Percentiles rank a stretch among this genome's conserved stretches.
Evolutionary conservation across 1,140 invertebrate genomes (phyloP).

Genomic region (Caenorhabditis latens): DNA sequence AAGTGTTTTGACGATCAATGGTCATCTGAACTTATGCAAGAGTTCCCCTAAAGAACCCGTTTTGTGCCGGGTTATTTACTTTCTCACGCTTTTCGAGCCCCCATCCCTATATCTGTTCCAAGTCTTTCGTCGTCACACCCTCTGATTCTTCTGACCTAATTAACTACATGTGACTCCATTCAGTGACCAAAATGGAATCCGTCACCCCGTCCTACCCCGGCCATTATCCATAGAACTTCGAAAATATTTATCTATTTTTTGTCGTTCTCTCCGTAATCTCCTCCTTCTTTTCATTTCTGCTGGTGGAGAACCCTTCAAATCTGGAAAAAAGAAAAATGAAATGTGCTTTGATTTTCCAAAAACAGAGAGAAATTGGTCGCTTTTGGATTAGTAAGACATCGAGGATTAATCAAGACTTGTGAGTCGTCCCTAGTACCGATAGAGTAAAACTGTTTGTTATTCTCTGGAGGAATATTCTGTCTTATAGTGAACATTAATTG

Average conservation of each 20-base stretch:
- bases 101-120: not conserved
- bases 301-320: not conserved
- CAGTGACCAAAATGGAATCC: not conserved
- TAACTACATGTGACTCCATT: not conserved
- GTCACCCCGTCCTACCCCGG: not conserved
- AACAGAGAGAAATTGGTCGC: not conserved
- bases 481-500: not conserved
- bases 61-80: slow-evolving; percentile 17
- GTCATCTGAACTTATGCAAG: slow-evolving; percentile 42
- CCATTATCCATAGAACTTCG: not conserved
- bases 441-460: slow-evolving; percentile 41
- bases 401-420: slow-evolving; percentile 8
- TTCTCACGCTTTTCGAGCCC: not conserved
- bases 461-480: too few relatives aligned
- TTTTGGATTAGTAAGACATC: slow-evolving; percentile 16
- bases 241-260: not conserved
- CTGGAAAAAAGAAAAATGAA: not conserved
- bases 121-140: not conserved
- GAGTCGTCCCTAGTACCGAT: not conserved
- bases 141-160: not conserved
- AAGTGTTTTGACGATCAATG: slow-evolving; percentile 42
- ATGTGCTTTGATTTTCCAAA: not conserved
- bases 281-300: not conserved
- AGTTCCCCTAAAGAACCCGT: slow-evolving; percentile 3
- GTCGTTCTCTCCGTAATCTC: not conserved